These are phyloP conservation scores for Linnaemya vulpina DNA, from an alignment of 2,888 invertebrate species.

Conservation along the genomic window DNA sequence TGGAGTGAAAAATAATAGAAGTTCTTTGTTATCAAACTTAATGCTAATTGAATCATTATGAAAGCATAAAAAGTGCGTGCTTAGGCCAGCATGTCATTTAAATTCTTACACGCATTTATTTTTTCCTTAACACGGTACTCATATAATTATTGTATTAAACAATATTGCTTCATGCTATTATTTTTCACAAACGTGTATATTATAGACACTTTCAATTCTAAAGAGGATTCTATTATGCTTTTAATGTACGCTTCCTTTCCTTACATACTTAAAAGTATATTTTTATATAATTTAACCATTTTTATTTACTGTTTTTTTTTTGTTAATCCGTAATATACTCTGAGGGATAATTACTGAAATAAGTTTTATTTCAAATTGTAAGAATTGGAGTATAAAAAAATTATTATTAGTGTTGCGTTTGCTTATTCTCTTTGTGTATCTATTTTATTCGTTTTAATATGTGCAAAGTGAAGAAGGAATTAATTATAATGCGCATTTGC, in stretches of 20 bases:
- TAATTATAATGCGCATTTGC: background rate
- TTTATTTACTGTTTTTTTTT: slow-evolving; percentile 7
- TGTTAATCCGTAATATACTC: slow-evolving; percentile 41
- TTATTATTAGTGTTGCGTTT: slow-evolving; percentile 31
- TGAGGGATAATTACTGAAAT: slow-evolving; percentile 66
- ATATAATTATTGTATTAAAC: too few species aligned
- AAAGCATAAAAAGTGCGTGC: too few species aligned
- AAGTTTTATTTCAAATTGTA: slow-evolving; percentile 52
- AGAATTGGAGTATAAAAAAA: slow-evolving; percentile 21
- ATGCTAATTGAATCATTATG: too few species aligned
- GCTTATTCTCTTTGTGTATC: background rate
- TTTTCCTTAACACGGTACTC: too few species aligned
- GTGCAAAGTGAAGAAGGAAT: slow-evolving; percentile 4
- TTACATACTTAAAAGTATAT: slow-evolving; percentile 1
- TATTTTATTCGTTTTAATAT: background rate
- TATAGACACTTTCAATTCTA: background rate
- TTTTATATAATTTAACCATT: slow-evolving; percentile 32
- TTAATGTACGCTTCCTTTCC: slow-evolving; percentile 25
- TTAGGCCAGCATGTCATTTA: too few species aligned
- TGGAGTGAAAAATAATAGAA: background rate
- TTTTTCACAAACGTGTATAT: background rate
- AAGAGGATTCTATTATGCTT: slow-evolving; percentile 28
- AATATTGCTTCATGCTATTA: too few species aligned
- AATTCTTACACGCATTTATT: too few species aligned
- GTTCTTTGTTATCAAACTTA: background rate